phyloP scores from a whole-genome alignment of 2,113 vertebrate species.

The Tragelaphus scriptus region DNA sequence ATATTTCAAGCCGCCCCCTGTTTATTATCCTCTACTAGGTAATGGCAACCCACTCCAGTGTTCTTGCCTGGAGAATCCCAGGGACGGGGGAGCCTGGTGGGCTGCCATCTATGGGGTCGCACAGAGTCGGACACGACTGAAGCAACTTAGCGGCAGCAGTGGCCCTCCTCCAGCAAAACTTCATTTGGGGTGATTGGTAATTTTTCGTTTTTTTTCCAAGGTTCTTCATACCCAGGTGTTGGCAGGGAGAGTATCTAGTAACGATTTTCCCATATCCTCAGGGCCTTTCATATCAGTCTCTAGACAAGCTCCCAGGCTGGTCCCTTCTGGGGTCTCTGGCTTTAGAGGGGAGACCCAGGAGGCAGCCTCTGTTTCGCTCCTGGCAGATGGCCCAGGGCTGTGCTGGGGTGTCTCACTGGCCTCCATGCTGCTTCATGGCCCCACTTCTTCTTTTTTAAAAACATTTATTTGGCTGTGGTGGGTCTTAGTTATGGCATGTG shows the following conservation, averaged over 20 bases:
- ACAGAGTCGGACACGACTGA: too few relatives aligned
- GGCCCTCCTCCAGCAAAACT: background rate
- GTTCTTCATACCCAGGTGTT: background rate
- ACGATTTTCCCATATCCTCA: background rate
- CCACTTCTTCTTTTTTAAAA: background rate
- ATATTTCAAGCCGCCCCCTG: background rate
- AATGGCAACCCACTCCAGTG: too few relatives aligned
- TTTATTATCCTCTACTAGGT: background rate
- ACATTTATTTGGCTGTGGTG: background rate
- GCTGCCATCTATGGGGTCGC: too few relatives aligned
- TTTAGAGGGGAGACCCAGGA: background rate
- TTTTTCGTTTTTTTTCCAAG: background rate
- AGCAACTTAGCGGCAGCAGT: too few relatives aligned
- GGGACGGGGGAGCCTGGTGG: too few relatives aligned
- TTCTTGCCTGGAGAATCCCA: too few relatives aligned
- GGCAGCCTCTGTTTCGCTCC: background rate
- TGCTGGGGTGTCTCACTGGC: background rate
- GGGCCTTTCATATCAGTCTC: background rate
- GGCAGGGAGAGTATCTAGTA: background rate
- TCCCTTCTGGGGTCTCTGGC: background rate
- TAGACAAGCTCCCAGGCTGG: background rate
- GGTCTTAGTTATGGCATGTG: background rate
- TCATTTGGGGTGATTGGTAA: background rate
- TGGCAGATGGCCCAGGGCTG: background rate
- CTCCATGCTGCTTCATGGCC: background rate